Base-by-base conservation (phyloP, 2,113 vertebrate genomes). In the Calypte anna region DNA sequence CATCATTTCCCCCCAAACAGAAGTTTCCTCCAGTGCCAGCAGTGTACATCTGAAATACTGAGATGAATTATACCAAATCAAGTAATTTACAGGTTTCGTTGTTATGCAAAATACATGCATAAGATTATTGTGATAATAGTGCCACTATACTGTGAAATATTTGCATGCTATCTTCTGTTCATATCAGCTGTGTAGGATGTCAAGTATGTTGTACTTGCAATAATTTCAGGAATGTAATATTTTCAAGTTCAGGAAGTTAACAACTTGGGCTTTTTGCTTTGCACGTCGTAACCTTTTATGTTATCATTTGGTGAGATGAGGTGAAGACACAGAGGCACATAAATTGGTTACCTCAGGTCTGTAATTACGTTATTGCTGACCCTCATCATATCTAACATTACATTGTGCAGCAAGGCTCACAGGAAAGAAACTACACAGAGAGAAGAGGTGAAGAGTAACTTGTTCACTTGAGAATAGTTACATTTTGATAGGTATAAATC, bases 221-320 rank as follows among this genome's bases (percentile, higher is more conserved):
- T 92, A 50, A 79, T 95, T 91, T 96, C 92, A 95, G 87, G 94
- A 96, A 96, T 96, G 58, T 96, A 96, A 48, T 82, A 90, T 94
- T 95, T 96, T 95, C 97, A 97, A 97, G 96, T 96, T 90, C 96
- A 95, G 86, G 91, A 97, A 96, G 97, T 98, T 98, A 97, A 97
- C 92, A 96, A 95, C 94, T 96, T 93, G 70, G 77, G 95, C 96
- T 94, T 96, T 97, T 94, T 86, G 89, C 96, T 91, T 97, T 94
- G 93, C 82, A 95, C 93, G 74, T 97, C 18, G 15, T 95, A 96
- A 97, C 97, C 97, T 96, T 97, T 97, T 96, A 94, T 96, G 95
- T 95, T 93, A 91, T 72, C 77, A 59, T 96, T 97, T 96, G 90
- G 80, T 93, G 78, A 96, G 93, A 93, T 93, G 94, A 91, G 67